Base-by-base conservation (phyloP, 2,113 vertebrate species). In the Raphicerus campestris region DNA sequence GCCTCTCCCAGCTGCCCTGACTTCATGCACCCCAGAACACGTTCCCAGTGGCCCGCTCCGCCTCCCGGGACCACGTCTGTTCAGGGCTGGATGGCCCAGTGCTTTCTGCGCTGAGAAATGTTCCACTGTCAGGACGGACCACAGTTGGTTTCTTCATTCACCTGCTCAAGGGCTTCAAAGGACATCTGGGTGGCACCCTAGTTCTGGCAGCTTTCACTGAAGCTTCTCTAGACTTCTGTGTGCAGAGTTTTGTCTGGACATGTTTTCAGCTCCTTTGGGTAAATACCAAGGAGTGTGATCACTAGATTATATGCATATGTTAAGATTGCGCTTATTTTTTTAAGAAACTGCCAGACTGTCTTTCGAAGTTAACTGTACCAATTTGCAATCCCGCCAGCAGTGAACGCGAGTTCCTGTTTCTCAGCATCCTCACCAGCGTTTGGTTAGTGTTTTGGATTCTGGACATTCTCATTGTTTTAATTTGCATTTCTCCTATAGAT, bases 371-470 rank as follows among this genome's bases (percentile, higher is more conserved):
- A 10, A 19, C 26, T 0, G 51, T 17, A 3, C 42, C 2, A 0
- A 3, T 24, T n/a, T 45, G 30, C 16, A 2, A 0, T 53, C n/a
- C 10, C 10, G 2, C 14, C 45, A 2, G 73, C 6, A 1, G 20
- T 4, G 35, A 24, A 15, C 0, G 3, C 3, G 19, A 3, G 3
- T 20, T 10, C 16, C 10, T 6, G 6, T 4, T 22, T 42, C 42
- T 24, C 24, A 10, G 19, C 42, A 4, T 6, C 22, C 30, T 20
- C 51, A 5, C 56, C 26, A 24, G n/a, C 19, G 3, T 10, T 2
- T 39, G 14, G 26, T 42, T 63, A 4, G 19, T 3, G 45, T 17
- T 78, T 24, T 11, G 55, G 45, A 17, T 53, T 24, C 73, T 32
- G 35, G 45, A 60, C 19, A 0, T n/a, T 53, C 28, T 20, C 2